Percentiles rank a stretch among this genome's conserved stretches.
These are phyloP conservation scores for Sarcophaga rosellei DNA, from an alignment of 2,888 invertebrate genomes.

Conservation along the genomic window DNA sequence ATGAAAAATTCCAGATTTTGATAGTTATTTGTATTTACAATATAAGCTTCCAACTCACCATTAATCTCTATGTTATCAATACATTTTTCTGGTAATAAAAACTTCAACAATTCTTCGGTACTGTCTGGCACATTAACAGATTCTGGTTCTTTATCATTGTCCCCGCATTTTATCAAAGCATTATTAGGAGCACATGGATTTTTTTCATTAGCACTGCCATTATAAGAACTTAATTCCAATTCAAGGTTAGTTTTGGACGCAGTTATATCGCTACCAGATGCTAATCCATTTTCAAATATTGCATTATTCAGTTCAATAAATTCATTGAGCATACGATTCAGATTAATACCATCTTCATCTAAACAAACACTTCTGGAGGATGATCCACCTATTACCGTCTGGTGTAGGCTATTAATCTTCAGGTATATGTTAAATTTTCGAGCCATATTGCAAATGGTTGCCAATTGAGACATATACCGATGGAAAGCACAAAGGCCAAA, in stretches of 20 bases:
- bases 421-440: constrained; percentile 70
- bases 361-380: background rate
- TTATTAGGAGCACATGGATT: background rate
- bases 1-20: constrained; percentile 63
- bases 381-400: constrained; percentile 35
- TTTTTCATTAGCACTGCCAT: background rate
- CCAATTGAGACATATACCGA: constrained; percentile 68
- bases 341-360: background rate
- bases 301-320: constrained; percentile 62
- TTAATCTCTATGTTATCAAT: constrained; percentile 50
- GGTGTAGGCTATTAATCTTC: constrained; percentile 61
- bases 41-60: constrained; percentile 61
- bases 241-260: constrained; percentile 1
- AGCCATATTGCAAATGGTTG: constrained; percentile 60
- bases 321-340: constrained; percentile 55
- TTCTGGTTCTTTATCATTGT: background rate
- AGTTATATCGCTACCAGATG: background rate
- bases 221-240: background rate
- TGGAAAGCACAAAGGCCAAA: constrained; percentile 65
- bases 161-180: background rate
- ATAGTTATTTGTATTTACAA: constrained; percentile 62
- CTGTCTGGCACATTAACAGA: background rate
- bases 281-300: background rate
- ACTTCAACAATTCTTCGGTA: constrained; percentile 19
- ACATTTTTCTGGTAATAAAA: constrained; percentile 53